Percentiles rank a stretch among this genome's conserved stretches.
Evolutionary conservation across 2,113 vertebrate species (phyloP).

Genomic region (Fregata magnificens): DNA sequence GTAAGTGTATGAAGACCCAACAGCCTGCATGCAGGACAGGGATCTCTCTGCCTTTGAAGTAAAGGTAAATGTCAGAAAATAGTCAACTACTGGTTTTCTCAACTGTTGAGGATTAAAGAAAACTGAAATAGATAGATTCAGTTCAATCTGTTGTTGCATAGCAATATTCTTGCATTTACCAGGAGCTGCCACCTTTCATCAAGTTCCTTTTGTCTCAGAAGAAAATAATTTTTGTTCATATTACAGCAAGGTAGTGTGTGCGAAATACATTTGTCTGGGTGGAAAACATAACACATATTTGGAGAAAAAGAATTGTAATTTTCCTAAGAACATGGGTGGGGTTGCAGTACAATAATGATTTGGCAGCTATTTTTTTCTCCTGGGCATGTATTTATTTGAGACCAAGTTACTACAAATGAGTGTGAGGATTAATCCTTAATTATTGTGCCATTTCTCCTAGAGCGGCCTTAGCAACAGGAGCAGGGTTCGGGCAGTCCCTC

Average conservation of each 20-base stretch:
- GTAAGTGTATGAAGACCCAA: neutral
- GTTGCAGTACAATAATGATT: neutral
- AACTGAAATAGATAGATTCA: neutral
- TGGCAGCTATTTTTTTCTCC: constrained; percentile 17
- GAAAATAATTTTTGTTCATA: constrained; percentile 7
- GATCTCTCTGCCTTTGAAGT: neutral
- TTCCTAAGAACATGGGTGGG: neutral
- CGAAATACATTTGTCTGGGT: constrained; percentile 21
- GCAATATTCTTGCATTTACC: constrained; percentile 30
- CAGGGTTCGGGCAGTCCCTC: neutral
- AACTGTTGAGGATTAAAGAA: neutral
- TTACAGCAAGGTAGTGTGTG: neutral
- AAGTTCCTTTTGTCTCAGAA: constrained; percentile 39
- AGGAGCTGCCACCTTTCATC: constrained; percentile 32
- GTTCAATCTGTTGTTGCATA: constrained; percentile 37
- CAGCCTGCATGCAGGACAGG: neutral
- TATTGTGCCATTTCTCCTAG: neutral
- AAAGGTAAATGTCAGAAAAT: neutral
- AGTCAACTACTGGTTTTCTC: neutral
- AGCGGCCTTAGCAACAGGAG: constrained; percentile 30
- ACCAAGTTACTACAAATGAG: constrained; percentile 23
- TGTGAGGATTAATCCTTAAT: constrained; percentile 1
- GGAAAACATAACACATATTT: neutral
- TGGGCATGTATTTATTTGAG: constrained; percentile 28
- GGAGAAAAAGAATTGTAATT: constrained; percentile 13